Base-by-base conservation (phyloP, 2,888 invertebrate genomes). In the Sympetrum striolatum region DNA sequence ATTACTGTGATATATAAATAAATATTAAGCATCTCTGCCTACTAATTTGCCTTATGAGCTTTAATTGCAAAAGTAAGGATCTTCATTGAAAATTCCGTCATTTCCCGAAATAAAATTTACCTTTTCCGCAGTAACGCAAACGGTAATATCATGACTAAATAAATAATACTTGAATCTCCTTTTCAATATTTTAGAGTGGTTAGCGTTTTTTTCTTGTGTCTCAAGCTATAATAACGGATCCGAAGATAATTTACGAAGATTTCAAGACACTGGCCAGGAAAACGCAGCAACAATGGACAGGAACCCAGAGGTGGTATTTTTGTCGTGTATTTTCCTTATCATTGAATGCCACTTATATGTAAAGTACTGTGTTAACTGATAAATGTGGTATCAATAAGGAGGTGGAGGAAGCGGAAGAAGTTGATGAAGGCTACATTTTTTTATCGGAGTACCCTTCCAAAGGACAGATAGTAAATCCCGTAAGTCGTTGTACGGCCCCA, bases 401-500 rank as follows among this genome's bases (percentile, higher is more conserved):
- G 86, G 90, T 80, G 39, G 80, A 90, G 58, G 80, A 80, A 60
- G 80, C 90, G 31, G 80, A 80, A 80, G 90, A 79, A 90, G 90
- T 80, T 31, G 90, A 90, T 53, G 90, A 81, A 81, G 31, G 44
- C 48, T 90, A 44, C 90, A 37, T 90, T 37, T 44, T 60, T 60
- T 58, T 90, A 58, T 58, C 80, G 6, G 80, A 80, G 81, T 90
- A 90, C 35, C 90, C 90, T 14, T 80, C 80, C 22, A 81, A 90
- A 53, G 90, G 90, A 31, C 90, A 90, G n/a, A 90, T 90, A 31
- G 58, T 90, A 37, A 90, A 90, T 80, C 90, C 90, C 48, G 90
- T 90, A 90, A 80, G 80, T 80, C 37, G 35, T 73, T 44, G 12
- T 39, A n/a, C 8, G 31, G 53, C 15, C 15, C 53, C 15, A 6